Evolutionary conservation across 2,888 invertebrate genomes (phyloP).

Genomic region (Meiosimyza platycephala): DNA sequence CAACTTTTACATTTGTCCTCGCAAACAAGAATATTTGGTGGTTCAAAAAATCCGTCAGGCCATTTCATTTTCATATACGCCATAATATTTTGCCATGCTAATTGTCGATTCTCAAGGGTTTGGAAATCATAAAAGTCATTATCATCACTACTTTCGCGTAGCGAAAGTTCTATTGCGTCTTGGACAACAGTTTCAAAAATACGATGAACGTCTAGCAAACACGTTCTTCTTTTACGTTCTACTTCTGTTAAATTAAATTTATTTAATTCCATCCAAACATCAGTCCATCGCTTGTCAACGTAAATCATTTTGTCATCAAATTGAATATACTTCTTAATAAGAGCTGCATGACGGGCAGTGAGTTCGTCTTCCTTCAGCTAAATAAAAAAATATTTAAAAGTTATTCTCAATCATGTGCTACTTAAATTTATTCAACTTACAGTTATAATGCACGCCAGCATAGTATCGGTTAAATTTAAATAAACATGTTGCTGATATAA

Average conservation of each 20-base stretch:
- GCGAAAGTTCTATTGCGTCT: conserved; percentile 60
- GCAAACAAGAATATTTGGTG: conserved; percentile 60
- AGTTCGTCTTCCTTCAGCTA: conserved; percentile 62
- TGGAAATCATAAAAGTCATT: conserved; percentile 64
- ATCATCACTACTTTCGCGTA: conserved; percentile 61
- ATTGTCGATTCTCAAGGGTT: conserved; percentile 60
- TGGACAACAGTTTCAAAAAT: conserved; percentile 63
- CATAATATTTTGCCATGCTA: conserved; percentile 66
- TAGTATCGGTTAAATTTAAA: conserved; percentile 70
- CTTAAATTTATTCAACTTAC: conserved; percentile 55
- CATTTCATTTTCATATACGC: conserved; percentile 63
- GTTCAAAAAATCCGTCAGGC: conserved; percentile 60
- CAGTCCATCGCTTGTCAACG: conserved; percentile 69
- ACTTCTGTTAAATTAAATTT: conserved; percentile 62
- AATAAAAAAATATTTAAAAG: conserved; percentile 25
- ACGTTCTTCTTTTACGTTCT: conserved; percentile 62
- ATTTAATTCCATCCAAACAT: conserved; percentile 64
- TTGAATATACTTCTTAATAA: conserved; percentile 69
- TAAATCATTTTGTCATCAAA: conserved; percentile 74
- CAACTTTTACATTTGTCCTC: conserved; percentile 64
- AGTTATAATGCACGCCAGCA: conserved; percentile 70
- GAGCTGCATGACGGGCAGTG: conserved; percentile 61
- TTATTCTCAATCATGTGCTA: background rate
- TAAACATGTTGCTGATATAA: conserved; percentile 72
- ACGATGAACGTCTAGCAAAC: conserved; percentile 61